A percentile compares a stretch with the other conserved stretches of the same genome.
Evolutionary conservation across 2,797 vertebrate genomes (phyloP).

Genomic region (Neostethus bicornis): DNA sequence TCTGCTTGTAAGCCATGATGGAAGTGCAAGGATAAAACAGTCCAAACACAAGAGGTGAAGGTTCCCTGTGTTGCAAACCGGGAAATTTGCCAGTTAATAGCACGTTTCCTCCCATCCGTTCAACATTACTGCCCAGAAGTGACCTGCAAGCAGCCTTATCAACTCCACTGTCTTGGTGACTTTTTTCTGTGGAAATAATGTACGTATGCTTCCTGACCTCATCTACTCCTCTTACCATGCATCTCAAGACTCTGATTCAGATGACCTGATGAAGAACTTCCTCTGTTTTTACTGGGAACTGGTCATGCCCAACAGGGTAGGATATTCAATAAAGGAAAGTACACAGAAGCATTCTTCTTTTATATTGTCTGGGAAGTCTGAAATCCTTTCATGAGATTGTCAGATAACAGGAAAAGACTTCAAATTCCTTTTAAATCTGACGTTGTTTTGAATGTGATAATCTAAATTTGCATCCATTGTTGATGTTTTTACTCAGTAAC

Average conservation of each 20-base stretch:
- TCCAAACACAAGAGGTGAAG: slow-evolving; percentile 42
- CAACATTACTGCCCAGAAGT: slow-evolving; percentile 60
- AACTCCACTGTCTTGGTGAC: slow-evolving; percentile 20
- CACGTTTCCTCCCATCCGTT: slow-evolving; percentile 65
- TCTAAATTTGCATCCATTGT: slow-evolving; percentile 40
- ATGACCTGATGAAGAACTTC: slow-evolving; percentile 60
- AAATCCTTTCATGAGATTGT: slow-evolving; percentile 31
- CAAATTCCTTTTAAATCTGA: slow-evolving; percentile 22
- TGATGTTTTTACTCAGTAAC: slow-evolving; percentile 27
- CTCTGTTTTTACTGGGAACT: slow-evolving; percentile 58
- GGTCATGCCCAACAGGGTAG: slow-evolving; percentile 12
- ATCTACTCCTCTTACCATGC: background rate
- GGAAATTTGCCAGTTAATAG: slow-evolving; percentile 52
- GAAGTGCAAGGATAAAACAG: slow-evolving; percentile 64
- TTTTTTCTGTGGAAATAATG: slow-evolving; percentile 27
- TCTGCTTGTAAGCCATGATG: slow-evolving; percentile 52
- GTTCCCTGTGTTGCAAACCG: slow-evolving; percentile 47
- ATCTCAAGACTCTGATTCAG: slow-evolving; percentile 51
- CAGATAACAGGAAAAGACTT: slow-evolving; percentile 31
- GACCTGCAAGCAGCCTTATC: slow-evolving; percentile 39
- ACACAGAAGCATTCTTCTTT: slow-evolving; percentile 45
- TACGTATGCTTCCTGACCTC: slow-evolving; percentile 36
- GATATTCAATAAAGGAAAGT: slow-evolving; percentile 51
- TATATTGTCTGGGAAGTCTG: slow-evolving; percentile 42
- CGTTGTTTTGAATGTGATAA: slow-evolving; percentile 37